Evolutionary conservation across 2,888 invertebrate species (phyloP).

Genomic region (Melanargia galathea): DNA sequence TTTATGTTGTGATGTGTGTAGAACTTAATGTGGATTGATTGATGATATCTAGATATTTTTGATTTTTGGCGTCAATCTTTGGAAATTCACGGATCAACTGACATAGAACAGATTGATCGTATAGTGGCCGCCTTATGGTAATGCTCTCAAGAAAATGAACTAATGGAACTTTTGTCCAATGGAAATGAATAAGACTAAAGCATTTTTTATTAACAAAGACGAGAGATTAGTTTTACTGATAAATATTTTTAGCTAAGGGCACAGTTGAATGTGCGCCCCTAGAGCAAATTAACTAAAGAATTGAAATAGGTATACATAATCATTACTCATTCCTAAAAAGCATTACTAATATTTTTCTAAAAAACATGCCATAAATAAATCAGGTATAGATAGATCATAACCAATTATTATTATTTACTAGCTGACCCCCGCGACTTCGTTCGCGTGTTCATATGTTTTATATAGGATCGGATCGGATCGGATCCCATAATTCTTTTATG

Average conservation of each 20-base stretch:
- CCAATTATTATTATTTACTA: neutral
- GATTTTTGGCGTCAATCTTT: neutral
- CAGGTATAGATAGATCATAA: conserved; percentile 12
- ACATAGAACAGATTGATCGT: neutral
- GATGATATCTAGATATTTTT: neutral
- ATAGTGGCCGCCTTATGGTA: neutral
- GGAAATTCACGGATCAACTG: neutral
- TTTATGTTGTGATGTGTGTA: neutral
- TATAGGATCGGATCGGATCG: no score
- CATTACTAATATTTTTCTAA: conserved; percentile 8
- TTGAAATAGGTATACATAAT: neutral
- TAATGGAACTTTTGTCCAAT: conserved; percentile 6
- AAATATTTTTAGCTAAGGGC: neutral
- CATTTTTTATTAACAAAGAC: conserved; percentile 10
- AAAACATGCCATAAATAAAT: conserved; percentile 11
- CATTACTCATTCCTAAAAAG: conserved; percentile 1
- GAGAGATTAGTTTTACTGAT: conserved; percentile 3
- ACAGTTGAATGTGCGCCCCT: neutral
- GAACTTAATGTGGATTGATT: neutral
- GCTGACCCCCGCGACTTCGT: no score
- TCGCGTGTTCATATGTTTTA: no score
- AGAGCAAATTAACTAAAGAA: neutral
- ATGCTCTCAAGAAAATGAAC: neutral
- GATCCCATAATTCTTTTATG: no score
- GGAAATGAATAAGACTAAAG: conserved; percentile 11